phyloP scores from a whole-genome alignment of 2,888 invertebrate species.

The Orthosia incerta region DNA sequence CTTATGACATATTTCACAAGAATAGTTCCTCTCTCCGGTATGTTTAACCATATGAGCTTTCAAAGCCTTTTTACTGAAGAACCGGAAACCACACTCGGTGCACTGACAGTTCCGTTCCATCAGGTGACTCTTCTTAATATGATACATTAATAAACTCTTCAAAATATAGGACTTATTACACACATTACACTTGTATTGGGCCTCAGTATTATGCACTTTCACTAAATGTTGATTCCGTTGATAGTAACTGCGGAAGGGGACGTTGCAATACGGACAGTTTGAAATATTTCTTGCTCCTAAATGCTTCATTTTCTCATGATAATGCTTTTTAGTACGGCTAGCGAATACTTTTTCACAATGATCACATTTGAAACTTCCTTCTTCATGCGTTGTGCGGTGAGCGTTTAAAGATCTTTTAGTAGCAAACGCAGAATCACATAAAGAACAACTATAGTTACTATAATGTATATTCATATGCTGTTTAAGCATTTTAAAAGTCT shows the following conservation, averaged over 20 bases:
- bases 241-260: slow-evolving; percentile 84
- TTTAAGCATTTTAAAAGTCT: slow-evolving; percentile 86
- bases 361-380: slow-evolving; percentile 84
- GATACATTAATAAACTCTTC: slow-evolving; percentile 83
- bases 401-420: slow-evolving; percentile 81
- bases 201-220: slow-evolving; percentile 84
- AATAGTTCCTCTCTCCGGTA: slow-evolving; percentile 78
- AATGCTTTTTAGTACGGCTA: slow-evolving; percentile 78
- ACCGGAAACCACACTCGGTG: slow-evolving; percentile 87
- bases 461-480: slow-evolving; percentile 88
- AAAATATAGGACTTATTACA: slow-evolving; percentile 81
- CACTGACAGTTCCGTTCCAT: slow-evolving; percentile 88
- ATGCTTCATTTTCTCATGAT: slow-evolving; percentile 85
- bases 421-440: slow-evolving; percentile 80
- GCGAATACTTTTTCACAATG: slow-evolving; percentile 84
- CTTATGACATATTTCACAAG: slow-evolving; percentile 82
- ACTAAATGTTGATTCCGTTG: slow-evolving; percentile 85
- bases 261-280: slow-evolving; percentile 84
- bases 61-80: slow-evolving; percentile 89
- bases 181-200: slow-evolving; percentile 85
- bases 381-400: slow-evolving; percentile 79
- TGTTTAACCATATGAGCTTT: slow-evolving; percentile 76
- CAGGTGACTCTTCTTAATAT: slow-evolving; percentile 87
- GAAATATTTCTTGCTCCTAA: slow-evolving; percentile 82
- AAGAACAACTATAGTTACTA: slow-evolving; percentile 78